Base-by-base conservation (phyloP, 1,140 invertebrate genomes). In the Listronotus bonariensis region DNA sequence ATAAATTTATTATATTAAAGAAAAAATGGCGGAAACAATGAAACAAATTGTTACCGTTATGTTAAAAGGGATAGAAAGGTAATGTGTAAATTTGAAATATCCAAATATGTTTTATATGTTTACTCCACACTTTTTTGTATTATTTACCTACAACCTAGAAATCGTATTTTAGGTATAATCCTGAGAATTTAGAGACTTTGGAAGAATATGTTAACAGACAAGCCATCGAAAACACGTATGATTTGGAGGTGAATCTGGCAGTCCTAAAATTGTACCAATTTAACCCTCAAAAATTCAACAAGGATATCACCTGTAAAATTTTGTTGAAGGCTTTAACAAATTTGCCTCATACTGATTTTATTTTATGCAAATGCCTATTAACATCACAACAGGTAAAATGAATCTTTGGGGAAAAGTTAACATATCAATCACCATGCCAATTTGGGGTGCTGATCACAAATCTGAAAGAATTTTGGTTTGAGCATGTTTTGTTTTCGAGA, bases 281-380 rank as follows among this genome's bases (percentile, higher is more conserved):
- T 71, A 96, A 96, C 80, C 93, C 94, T n/a, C 85, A 86, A n/a
- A 85, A 87, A 68, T 95, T 93, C 71, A 90, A 96, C 75, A 83
- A 87, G 46, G 86, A 90, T 49, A 89, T 97, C 15, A 92, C 92
- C 6, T 84, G 84, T 42, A 86, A 92, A 71, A 97, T 98, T 77
- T 81, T 99, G 9, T 75, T 98, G 51, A 98, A 98, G 77, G 95
- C 95, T 2, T 80, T 99, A 9, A 97, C 96, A 10, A 98, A 98
- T 82, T 86, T 98, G 66, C 96, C 96, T 8, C 93, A 98, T 73
- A 95, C 95, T 14, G 96, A 99, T 82, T 98, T 98, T 78, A 92
- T 96, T 31, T 81, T 99, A 41, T 98, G 96, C 82, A 98, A 98
- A 82, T 97, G 95, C 81, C 84, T 98, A 31, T 83, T 98, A 54